Conservation (phyloP, 2,888 invertebrate species). For the Julus scanicus region DNA sequence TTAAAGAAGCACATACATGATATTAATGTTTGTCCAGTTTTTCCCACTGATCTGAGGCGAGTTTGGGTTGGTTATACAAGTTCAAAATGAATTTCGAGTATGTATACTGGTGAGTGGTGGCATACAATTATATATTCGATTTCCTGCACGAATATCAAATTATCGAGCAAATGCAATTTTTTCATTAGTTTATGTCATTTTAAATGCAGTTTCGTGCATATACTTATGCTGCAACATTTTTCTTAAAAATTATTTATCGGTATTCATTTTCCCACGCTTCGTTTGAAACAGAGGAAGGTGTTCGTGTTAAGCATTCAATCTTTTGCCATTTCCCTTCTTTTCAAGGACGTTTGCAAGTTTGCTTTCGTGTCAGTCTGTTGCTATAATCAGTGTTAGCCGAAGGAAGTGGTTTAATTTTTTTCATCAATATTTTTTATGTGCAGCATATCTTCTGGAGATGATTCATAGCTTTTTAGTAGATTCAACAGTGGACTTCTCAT, state of each 20-base stretch:
- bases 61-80: no score
- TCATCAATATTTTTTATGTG: constrained; percentile 15
- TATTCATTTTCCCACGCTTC: not conserved
- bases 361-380: not conserved
- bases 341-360: constrained; percentile 25
- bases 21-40: no score
- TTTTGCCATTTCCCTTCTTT: not conserved
- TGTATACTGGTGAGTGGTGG: no score
- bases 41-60: no score
- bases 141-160: not conserved
- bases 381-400: not conserved
- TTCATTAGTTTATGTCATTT: not conserved
- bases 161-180: not conserved
- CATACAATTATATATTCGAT: no score
- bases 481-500: not conserved
- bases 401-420: constrained; percentile 21
- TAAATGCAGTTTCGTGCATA: not conserved
- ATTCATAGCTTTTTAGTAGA: not conserved
- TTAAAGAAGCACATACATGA: no score
- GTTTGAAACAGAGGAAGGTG: not conserved
- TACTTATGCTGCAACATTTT: not conserved
- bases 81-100: no score
- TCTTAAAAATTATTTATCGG: not conserved
- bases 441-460: not conserved
- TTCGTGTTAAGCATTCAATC: not conserved